Evolutionary conservation across 2,797 vertebrate genomes (phyloP).

Genomic region (Tokudaia tokunoshimensis): DNA sequence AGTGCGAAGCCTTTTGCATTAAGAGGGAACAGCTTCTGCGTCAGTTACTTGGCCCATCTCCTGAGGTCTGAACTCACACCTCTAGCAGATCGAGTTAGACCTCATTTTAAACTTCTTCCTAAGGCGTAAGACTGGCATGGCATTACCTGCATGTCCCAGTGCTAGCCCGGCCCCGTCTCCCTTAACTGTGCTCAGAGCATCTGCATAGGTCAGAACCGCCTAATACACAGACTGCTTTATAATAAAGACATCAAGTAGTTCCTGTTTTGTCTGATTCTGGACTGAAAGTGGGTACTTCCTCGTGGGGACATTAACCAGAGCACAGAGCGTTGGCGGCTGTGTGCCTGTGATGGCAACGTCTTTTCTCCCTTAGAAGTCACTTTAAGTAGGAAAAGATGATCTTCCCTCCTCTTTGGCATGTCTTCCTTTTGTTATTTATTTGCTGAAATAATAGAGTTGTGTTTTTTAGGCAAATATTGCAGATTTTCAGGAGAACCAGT

Average conservation of each 20-base stretch:
- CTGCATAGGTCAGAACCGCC: background rate
- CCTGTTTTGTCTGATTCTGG: background rate
- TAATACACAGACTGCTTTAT: background rate
- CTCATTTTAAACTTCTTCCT: background rate
- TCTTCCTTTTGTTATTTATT: constrained; percentile 64
- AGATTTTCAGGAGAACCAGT: constrained; percentile 96
- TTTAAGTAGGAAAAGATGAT: constrained; percentile 9
- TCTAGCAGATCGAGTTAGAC: background rate
- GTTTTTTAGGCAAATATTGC: constrained; percentile 94
- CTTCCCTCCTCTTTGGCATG: background rate
- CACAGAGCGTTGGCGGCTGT: background rate
- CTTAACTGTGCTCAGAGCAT: background rate
- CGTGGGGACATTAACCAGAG: background rate
- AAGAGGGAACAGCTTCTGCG: background rate
- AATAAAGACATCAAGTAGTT: background rate
- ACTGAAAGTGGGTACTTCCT: background rate
- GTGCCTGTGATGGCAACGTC: background rate
- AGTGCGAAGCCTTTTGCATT: background rate
- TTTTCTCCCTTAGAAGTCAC: background rate
- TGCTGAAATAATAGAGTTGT: constrained; percentile 62
- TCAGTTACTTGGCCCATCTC: background rate
- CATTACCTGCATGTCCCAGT: background rate
- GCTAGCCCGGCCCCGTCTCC: background rate
- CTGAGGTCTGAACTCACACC: background rate
- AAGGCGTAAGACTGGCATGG: background rate